Conservation (phyloP, 1,140 invertebrate species). For the Papilio machaon region DNA sequence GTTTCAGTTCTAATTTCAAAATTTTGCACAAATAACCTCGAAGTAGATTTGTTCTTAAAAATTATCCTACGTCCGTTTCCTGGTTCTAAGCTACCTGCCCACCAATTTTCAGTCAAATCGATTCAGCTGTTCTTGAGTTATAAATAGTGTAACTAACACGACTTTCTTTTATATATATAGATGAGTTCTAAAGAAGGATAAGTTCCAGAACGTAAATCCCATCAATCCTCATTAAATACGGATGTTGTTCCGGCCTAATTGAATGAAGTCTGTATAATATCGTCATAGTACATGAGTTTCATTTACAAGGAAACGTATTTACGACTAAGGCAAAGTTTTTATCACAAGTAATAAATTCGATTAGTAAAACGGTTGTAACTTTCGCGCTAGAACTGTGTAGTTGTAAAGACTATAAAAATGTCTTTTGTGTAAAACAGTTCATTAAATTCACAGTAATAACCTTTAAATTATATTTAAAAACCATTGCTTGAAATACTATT, state of each 20-base stretch:
- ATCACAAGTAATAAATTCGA: slow-evolving; percentile 11
- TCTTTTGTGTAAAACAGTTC: no score
- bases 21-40: neutral
- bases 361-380: neutral
- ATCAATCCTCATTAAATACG: slow-evolving; percentile 20
- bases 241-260: slow-evolving; percentile 5
- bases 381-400: neutral
- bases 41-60: neutral
- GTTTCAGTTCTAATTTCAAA: neutral
- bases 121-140: no score
- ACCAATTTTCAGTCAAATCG: no score
- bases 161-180: no score
- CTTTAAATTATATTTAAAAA: neutral
- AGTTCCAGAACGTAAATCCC: neutral
- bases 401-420: neutral
- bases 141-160: no score
- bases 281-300: slow-evolving; percentile 1
- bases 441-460: neutral
- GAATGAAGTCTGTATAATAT: neutral
- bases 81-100: no score
- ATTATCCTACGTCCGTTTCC: no score
- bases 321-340: neutral
- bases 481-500: neutral
- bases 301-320: neutral
- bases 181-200: neutral